Percentiles rank a stretch among this genome's conserved stretches.
phyloP scores from a whole-genome alignment of 2,888 invertebrate species.

The Erebia palarica region DNA sequence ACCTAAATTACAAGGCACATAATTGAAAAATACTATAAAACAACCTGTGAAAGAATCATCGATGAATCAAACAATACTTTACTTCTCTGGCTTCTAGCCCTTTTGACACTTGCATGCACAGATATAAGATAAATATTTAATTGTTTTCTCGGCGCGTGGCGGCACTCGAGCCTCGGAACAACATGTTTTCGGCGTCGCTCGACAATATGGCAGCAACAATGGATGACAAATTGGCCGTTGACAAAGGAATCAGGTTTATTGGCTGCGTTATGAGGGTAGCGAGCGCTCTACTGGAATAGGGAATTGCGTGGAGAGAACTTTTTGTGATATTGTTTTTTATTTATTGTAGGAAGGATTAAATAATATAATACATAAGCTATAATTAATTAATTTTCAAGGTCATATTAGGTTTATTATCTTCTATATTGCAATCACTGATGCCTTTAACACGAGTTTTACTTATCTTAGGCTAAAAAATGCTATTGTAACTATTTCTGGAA shows the following conservation, averaged over 20 bases:
- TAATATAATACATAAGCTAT: background rate
- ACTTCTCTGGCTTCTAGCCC: background rate
- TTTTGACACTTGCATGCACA: constrained; percentile 47
- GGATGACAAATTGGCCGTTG: constrained; percentile 76
- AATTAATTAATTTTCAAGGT: too few species aligned
- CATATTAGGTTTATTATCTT: too few species aligned
- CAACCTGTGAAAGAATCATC: too few species aligned
- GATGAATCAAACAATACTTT: too few species aligned
- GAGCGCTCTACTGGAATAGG: constrained; percentile 56
- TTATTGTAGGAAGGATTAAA: too few species aligned
- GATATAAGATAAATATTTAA: constrained; percentile 68
- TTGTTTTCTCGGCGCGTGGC: constrained; percentile 74
- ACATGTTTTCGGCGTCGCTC: constrained; percentile 55
- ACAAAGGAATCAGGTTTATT: constrained; percentile 79
- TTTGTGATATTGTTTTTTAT: background rate
- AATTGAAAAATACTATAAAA: too few species aligned
- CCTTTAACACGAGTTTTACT: too few species aligned
- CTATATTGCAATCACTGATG: too few species aligned
- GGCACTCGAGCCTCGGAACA: constrained; percentile 57
- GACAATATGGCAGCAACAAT: constrained; percentile 55
- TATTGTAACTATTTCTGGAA: too few species aligned
- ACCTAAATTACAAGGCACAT: too few species aligned
- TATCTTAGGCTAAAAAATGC: too few species aligned
- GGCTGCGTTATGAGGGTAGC: constrained; percentile 76
- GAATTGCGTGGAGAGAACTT: constrained; percentile 43